These are phyloP conservation scores for Calcarius lapponicus DNA, from an alignment of 2,797 vertebrate genomes.

Conservation along the genomic window DNA sequence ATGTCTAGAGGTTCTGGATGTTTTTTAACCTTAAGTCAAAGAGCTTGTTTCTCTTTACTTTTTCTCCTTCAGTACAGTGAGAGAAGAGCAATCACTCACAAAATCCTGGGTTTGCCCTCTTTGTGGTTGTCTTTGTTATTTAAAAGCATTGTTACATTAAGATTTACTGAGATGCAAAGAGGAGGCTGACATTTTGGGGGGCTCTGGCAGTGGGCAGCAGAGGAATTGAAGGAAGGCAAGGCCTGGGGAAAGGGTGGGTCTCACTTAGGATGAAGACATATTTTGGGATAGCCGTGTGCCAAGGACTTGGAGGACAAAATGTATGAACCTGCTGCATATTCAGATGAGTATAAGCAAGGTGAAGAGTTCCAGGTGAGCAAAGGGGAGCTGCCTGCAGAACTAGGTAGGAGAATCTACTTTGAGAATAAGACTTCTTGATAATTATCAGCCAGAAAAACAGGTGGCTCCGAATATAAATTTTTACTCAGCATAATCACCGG, in stretches of 20 bases:
- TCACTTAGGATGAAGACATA: background rate
- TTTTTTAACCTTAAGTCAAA: background rate
- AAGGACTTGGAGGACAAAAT: background rate
- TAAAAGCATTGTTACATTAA: background rate
- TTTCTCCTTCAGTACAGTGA: background rate
- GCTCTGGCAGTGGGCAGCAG: background rate
- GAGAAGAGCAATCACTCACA: background rate
- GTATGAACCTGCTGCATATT: background rate
- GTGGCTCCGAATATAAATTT: background rate
- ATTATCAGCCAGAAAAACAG: background rate
- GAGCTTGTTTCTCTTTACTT: background rate
- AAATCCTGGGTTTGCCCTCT: background rate
- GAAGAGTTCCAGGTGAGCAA: background rate
- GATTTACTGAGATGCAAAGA: background rate
- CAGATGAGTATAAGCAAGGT: background rate
- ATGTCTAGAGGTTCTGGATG: background rate
- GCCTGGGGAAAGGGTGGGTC: background rate
- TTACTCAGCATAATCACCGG: background rate
- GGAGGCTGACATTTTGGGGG: background rate
- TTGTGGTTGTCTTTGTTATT: background rate
- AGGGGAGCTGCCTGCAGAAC: background rate
- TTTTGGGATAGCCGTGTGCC: accelerated
- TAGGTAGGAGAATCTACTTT: background rate
- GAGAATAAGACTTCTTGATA: background rate
- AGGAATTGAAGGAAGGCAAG: background rate